Percentiles rank a stretch among this genome's conserved stretches.
Evolutionary conservation across 35 echinoderm and acorn worm species (phyloP).

Genomic region (Holothuria glaberrima): DNA sequence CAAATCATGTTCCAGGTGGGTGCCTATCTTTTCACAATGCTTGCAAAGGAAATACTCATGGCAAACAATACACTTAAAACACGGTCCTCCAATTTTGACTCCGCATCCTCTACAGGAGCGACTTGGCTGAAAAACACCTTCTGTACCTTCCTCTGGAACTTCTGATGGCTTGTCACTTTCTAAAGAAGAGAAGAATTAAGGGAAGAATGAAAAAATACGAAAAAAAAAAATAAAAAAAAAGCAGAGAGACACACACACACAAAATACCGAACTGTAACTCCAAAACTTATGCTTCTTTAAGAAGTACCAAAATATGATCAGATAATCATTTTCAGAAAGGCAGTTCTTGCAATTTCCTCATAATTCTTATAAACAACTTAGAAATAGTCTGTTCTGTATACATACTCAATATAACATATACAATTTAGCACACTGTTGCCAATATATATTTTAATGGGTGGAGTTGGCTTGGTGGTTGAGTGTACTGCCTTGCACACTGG

Average conservation of each 20-base stretch:
- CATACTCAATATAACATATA: no score
- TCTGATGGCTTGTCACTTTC: background rate
- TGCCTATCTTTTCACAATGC: conserved; percentile 76
- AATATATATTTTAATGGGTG: no score
- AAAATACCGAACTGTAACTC: no score
- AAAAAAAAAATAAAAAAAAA: background rate
- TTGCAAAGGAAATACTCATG: conserved; percentile 96
- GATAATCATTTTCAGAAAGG: background rate
- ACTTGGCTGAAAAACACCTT: conserved; percentile 69
- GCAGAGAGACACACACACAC: no score
- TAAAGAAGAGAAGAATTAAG: background rate
- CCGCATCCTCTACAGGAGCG: conserved; percentile 88
- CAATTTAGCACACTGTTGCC: no score
- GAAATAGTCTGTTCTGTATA: no score
- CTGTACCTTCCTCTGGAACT: conserved; percentile 31
- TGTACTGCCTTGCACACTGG: no score
- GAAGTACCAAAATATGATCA: no score
- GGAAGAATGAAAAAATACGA: background rate
- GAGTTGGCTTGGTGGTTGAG: no score
- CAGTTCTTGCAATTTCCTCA: background rate
- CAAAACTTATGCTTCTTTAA: no score
- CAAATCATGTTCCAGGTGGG: conserved; percentile 90
- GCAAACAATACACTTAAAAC: conserved; percentile 85
- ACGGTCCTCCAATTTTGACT: conserved; percentile 71
- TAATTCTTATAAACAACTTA: no score